phyloP scores from a whole-genome alignment of 2,888 invertebrate species.

The Clistopyga incitator region DNA sequence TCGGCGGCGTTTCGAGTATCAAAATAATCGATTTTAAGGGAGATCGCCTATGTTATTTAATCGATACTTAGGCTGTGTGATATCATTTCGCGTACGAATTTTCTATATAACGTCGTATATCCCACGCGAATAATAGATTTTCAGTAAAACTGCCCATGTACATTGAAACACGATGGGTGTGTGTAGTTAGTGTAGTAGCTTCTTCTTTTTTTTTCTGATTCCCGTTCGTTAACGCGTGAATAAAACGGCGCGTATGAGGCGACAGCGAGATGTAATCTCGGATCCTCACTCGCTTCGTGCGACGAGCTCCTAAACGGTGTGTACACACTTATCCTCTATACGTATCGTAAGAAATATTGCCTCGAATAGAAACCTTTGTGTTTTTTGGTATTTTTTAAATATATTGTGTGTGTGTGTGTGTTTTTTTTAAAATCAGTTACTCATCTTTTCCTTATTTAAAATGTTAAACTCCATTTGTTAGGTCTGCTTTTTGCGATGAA shows the following conservation, averaged over 20 bases:
- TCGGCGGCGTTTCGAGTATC: conserved; percentile 9
- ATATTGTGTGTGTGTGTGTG: too few relatives aligned
- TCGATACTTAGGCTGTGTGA: conserved; percentile 60
- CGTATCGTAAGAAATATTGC: conserved; percentile 83
- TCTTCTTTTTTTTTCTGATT: conserved; percentile 8
- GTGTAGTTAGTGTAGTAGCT: conserved; percentile 46
- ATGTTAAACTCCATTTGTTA: conserved; percentile 56
- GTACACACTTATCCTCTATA: conserved; percentile 78
- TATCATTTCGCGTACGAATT: conserved; percentile 43
- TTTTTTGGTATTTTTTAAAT: conserved; percentile 14
- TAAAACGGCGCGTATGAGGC: conserved; percentile 63
- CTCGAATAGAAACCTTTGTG: conserved; percentile 82
- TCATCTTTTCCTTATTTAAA: conserved; percentile 58
- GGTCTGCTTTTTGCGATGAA: conserved; percentile 68
- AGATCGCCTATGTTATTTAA: conserved; percentile 46
- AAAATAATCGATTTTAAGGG: conserved; percentile 19
- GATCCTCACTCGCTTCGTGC: conserved; percentile 47
- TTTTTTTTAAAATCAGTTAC: conserved; percentile 16
- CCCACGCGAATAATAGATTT: conserved; percentile 25
- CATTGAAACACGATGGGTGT: conserved; percentile 43
- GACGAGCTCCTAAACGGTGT: conserved; percentile 64
- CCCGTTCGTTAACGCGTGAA: conserved; percentile 43
- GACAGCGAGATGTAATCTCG: conserved; percentile 49
- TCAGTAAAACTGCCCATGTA: conserved; percentile 39
- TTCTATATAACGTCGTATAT: conserved; percentile 27